Evolutionary conservation across 2,797 vertebrate species (phyloP).

Genomic region (Chloroceryle amazona): DNA sequence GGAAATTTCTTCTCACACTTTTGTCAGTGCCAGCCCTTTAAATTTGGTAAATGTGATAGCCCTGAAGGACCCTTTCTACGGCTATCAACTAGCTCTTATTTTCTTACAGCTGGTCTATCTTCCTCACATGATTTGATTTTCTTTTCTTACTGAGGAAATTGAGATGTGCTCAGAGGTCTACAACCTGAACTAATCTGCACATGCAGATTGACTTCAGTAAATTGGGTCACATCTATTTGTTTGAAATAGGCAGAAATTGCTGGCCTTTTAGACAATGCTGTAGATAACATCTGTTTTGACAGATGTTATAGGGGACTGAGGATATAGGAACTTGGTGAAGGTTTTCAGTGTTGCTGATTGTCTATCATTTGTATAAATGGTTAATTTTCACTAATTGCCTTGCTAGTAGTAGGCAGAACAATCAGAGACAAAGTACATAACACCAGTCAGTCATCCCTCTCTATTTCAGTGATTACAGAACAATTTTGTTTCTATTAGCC

Average conservation of each 20-base stretch:
- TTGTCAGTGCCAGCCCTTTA: not conserved
- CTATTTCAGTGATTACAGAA: not conserved
- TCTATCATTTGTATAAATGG: not conserved
- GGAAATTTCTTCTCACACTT: not conserved
- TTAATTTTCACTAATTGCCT: not conserved
- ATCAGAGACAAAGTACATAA: not conserved
- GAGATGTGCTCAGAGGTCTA: not conserved
- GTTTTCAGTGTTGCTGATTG: not conserved
- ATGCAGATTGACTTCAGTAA: slow-evolving; percentile 32
- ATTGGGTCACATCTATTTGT: not conserved
- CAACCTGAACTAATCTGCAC: slow-evolving; percentile 8
- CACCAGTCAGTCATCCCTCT: not conserved
- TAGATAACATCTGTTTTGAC: not conserved
- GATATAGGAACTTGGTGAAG: not conserved
- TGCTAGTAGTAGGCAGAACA: not conserved
- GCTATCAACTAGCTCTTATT: not conserved
- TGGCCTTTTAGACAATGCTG: not conserved
- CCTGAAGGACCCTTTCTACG: not conserved
- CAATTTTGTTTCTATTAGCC: not conserved
- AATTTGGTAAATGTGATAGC: not conserved
- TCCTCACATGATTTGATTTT: not conserved
- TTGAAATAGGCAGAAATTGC: not conserved
- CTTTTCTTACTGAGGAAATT: slow-evolving; percentile 14
- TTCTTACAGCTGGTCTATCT: not conserved
- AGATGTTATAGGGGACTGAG: not conserved